Evolutionary conservation across 2,888 invertebrate species (phyloP).

Genomic region (Cephus runcator): DNA sequence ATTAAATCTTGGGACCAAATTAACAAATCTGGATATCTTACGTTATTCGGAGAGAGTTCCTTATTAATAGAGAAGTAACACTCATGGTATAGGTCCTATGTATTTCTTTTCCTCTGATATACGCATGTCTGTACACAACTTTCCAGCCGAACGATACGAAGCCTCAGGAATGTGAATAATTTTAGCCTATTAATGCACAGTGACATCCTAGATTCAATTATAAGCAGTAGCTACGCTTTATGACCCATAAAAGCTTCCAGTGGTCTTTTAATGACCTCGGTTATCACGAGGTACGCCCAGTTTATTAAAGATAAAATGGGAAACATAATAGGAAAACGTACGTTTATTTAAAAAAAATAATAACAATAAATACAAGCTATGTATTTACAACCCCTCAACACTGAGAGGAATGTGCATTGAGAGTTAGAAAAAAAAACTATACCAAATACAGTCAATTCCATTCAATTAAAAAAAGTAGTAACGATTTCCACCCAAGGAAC

Average conservation of each 20-base stretch:
- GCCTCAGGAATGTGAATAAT: neutral
- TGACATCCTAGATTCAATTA: neutral
- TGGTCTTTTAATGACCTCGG: neutral
- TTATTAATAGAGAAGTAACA: neutral
- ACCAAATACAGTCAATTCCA: neutral
- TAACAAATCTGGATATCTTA: neutral
- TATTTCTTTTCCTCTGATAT: neutral
- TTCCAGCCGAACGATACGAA: neutral
- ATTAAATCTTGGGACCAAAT: neutral
- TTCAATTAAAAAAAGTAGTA: neutral
- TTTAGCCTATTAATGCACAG: neutral
- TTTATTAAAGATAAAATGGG: neutral
- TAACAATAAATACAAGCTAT: constrained; percentile 47
- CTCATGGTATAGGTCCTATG: neutral
- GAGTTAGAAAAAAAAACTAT: neutral
- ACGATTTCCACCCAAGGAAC: neutral
- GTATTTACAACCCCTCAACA: constrained; percentile 39
- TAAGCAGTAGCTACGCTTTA: neutral
- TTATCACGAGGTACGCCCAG: neutral
- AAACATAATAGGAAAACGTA: neutral
- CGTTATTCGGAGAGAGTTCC: neutral
- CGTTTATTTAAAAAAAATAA: neutral
- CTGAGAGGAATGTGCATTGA: constrained; percentile 14
- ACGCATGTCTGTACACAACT: neutral
- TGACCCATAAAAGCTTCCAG: neutral